Base-by-base conservation (phyloP, 2,888 invertebrate genomes). In the Lutraria lutraria region DNA sequence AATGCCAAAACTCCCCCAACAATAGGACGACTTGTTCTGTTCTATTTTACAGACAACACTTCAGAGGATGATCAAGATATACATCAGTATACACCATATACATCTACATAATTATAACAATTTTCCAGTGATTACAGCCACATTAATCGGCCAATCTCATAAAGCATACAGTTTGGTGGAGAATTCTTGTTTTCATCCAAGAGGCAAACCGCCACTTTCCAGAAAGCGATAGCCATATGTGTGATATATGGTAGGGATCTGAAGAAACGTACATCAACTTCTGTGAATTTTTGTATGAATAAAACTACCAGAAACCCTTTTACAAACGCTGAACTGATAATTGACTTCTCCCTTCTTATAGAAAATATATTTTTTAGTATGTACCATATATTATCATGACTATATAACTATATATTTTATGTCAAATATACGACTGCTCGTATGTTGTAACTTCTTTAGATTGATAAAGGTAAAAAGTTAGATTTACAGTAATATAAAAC, bases 71-170 rank as follows among this genome's bases (percentile, higher is more conserved):
- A 68, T 25, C n/a, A n/a, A 25, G 63, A 68, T 68, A 68, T 68
- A 68, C 25, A 68, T 68, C 63, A 68, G 25, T 68, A 68, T 6
- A 68, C 56, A 56, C 56, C 56, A 15, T 15, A 56, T 56, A 56
- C 25, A 68, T 68, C 63, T 25, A 68, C 6, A 25, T 68, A 25
- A 10, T 68, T 68, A 68, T 68, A 68, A 68, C 63, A 68, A 68
- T 68, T 25, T 68, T 68, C 63, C n/a, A 21, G n/a, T 68, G n/a
- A 68, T 68, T 68, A 68, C 25, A 68, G 63, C 12, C 63, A 68
- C n/a, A 68, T n/a, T 68, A 68, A n/a, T 25, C 21, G 25, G n/a
- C 63, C 25, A 68, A 68, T 68, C 25, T n/a, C n/a, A 56, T 56
- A 56, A 56, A 25, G 63, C n/a, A 25, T 68, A 68, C 25, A 13